These are phyloP conservation scores for Augiades crinisus DNA, from an alignment of 2,888 invertebrate species.

Conservation along the genomic window DNA sequence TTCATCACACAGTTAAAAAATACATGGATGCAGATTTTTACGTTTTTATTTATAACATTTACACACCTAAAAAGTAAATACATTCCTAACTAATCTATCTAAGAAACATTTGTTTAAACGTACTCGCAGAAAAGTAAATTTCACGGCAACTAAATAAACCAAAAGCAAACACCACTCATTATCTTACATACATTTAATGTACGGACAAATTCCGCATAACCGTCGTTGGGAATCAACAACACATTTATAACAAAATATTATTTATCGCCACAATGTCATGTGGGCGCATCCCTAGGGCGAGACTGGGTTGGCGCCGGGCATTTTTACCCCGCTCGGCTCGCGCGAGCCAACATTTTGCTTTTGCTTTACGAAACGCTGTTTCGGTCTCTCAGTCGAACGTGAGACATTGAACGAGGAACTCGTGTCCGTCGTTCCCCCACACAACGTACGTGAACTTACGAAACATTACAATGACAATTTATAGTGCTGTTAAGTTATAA, in stretches of 20 bases:
- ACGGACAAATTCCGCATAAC: not conserved
- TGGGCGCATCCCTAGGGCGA: constrained; percentile 75
- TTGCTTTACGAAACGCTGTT: constrained; percentile 30
- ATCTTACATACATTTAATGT: not conserved
- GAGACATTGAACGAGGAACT: constrained; percentile 45
- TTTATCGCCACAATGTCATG: constrained; percentile 31
- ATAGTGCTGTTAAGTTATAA: constrained; percentile 36
- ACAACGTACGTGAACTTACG: constrained; percentile 44
- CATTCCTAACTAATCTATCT: too few species aligned
- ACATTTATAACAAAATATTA: constrained; percentile 9
- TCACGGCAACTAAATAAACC: too few species aligned
- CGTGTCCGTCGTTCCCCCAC: constrained; percentile 40
- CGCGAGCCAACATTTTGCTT: constrained; percentile 52
- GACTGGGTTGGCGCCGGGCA: constrained; percentile 76
- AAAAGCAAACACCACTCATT: too few species aligned
- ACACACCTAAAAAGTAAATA: too few species aligned
- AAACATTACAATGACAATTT: constrained; percentile 47
- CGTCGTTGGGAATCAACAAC: constrained; percentile 22
- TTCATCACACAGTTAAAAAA: too few species aligned
- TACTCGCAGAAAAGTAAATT: too few species aligned
- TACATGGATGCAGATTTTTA: too few species aligned
- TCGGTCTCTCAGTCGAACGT: constrained; percentile 57
- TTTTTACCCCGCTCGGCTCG: constrained; percentile 73
- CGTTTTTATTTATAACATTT: too few species aligned
- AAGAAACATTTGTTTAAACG: too few species aligned